Evolutionary conservation across 2,888 invertebrate species (phyloP), one percentile per base, ranked within the genome.

Genomic region (Drosophila aldrichi): DNA sequence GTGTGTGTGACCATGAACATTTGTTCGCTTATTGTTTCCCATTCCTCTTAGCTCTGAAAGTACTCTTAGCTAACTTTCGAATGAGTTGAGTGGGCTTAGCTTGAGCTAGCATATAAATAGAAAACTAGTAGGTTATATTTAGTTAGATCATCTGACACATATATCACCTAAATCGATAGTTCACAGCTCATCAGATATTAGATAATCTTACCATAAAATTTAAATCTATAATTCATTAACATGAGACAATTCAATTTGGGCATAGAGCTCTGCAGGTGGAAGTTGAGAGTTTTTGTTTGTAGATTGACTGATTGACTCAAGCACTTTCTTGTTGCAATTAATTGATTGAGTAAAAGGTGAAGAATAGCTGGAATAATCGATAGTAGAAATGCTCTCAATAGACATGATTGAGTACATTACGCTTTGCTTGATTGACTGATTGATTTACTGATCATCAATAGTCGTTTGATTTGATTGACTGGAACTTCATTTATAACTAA

Each of bases 1-100:
- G 20, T 41, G 48, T 36, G 48, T 52, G 6, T 54, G 66, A 54
- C 54, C 54, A 51, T 60, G 60, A n/a, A 36, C 41, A 16, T 12
- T 59, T 43, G 9, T 20, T 51, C 20, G 34, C 5, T 41, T 41
- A 34, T 60, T 52, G 36, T 59, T 51, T 64, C 29, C 43, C 14
- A 54, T 34, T 18, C 22, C 40, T 9, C 16, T 40, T 14, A 16
- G 10, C 59, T 40, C 25, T 29, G 12, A 10, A 18, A 32, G 29
- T 20, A 20, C 16, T 32, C 12, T 49, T 20, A 20, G 7, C 7
- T 18, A 40, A 10, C 49, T 49, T 49, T 49, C 49, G 36, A 38
- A 25, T 44, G 34, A 44, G 16, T 5, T 41, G 32, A 20, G 25
- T 29, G 8, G 36, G 48, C 48, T 49, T 9, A 40, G 54, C 29